A percentile compares a stretch with the other conserved stretches of the same genome.
These are phyloP conservation scores for Pygoscelis adeliae DNA, from an alignment of 2,113 vertebrate species.

Conservation along the genomic window DNA sequence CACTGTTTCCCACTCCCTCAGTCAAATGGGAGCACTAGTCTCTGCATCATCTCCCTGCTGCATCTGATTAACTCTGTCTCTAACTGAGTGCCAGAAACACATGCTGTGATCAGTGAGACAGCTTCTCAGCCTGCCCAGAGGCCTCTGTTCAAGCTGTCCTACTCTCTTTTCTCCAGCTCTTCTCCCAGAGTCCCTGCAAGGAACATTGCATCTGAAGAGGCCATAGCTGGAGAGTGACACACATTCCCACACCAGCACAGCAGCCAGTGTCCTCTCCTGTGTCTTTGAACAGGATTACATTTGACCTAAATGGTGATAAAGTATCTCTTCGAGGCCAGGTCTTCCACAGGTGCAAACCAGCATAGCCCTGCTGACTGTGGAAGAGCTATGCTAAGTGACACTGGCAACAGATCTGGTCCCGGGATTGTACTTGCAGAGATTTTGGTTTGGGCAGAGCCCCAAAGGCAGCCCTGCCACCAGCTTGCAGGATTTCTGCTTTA, in stretches of 20 bases:
- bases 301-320: background rate
- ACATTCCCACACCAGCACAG: background rate
- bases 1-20: background rate
- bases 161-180: background rate
- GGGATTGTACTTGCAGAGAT: background rate
- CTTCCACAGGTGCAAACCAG: background rate
- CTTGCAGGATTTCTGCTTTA: constrained; percentile 2
- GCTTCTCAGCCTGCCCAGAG: background rate
- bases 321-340: background rate
- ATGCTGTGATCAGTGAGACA: background rate
- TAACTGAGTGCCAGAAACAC: background rate
- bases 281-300: background rate
- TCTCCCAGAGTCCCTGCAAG: background rate
- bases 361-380: background rate
- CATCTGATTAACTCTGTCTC: background rate
- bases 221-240: background rate
- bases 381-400: background rate
- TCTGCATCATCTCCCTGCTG: background rate
- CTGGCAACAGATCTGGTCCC: background rate
- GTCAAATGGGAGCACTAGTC: background rate
- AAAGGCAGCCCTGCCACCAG: background rate
- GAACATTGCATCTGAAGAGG: background rate
- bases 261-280: accelerated
- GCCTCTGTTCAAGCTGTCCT: background rate
- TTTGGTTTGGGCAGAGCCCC: background rate